Evolutionary conservation across 2,113 vertebrate species (phyloP).

Genomic region (Podocnemis expansa): DNA sequence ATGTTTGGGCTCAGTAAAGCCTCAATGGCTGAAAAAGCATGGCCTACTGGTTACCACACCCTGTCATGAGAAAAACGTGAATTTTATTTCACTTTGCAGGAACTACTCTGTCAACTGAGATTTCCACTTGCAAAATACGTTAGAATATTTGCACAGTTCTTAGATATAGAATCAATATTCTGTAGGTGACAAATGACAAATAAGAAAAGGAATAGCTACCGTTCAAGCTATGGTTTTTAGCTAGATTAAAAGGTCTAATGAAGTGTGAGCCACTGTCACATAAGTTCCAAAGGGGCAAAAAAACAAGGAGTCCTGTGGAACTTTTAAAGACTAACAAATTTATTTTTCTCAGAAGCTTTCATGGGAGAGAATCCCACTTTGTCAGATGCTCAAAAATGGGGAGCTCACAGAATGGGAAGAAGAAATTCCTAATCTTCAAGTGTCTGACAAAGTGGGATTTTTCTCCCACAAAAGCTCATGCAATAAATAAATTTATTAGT

Average conservation of each 20-base stretch:
- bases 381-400: no score
- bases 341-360: no score
- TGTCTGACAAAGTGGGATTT: no score
- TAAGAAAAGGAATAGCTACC: neutral
- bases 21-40: neutral
- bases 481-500: no score
- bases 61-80: neutral
- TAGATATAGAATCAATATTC: neutral
- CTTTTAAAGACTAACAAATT: no score
- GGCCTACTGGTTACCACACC: neutral
- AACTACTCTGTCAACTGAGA: neutral
- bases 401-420: no score
- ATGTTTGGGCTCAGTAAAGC: neutral
- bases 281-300: no score
- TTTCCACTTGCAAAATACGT: neutral
- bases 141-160: slow-evolving; percentile 30
- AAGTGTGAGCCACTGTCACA: slow-evolving; percentile 34
- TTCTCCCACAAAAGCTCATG: no score
- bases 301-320: no score
- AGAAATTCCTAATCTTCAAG: no score
- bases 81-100: neutral
- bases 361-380: no score
- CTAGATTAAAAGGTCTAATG: slow-evolving; percentile 29
- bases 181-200: neutral
- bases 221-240: neutral